Base-by-base conservation (phyloP, 2,797 vertebrate species). In the Manis pentadactyla region DNA sequence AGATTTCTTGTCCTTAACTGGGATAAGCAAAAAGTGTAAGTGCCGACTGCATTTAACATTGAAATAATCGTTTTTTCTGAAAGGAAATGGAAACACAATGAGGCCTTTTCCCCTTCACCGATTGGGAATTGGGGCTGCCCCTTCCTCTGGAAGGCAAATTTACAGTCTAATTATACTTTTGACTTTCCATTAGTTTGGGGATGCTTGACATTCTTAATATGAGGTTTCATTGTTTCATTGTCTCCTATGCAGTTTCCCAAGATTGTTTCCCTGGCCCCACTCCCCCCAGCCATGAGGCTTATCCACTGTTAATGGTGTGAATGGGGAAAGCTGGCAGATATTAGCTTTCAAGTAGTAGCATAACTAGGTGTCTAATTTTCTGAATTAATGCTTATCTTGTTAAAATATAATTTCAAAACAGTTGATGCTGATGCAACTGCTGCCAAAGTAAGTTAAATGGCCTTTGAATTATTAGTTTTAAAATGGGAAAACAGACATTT, bases 161-260 rank as follows among this genome's bases (percentile, higher is more conserved):
- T 91, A 78, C 78, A 94, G 85, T 78, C 59, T 86, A 63, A 84
- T 95, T 90, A 89, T 78, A 83, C 93, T 93, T 94, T 73, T 79
- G 73, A 90, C 59, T 97, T 93, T 83, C 83, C 91, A 53, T 89
- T 96, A 79, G 34, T 91, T 93, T 96, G 89, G 46, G 55, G 75
- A 91, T 96, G 79, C 74, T 95, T 97, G 89, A 31, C 90, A 90
- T 96, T 96, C 93, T 90, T 89, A 68, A 95, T 68, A 86, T 66
- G 51, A 87, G 79, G 63, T 77, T 97, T 89, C 92, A 92, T 97
- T 97, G 87, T 91, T 96, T 88, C 94, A 92, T 77, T 90, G 92
- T 90, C 78, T 92, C 29, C 46, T 64, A 6, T 51, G 23, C 37
- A 92, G 4, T 92, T 92, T 96, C 81, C 69, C 14, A 25, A n/a